Base-by-base conservation (phyloP, 2,888 invertebrate species). In the Sylvicola cinctus region DNA sequence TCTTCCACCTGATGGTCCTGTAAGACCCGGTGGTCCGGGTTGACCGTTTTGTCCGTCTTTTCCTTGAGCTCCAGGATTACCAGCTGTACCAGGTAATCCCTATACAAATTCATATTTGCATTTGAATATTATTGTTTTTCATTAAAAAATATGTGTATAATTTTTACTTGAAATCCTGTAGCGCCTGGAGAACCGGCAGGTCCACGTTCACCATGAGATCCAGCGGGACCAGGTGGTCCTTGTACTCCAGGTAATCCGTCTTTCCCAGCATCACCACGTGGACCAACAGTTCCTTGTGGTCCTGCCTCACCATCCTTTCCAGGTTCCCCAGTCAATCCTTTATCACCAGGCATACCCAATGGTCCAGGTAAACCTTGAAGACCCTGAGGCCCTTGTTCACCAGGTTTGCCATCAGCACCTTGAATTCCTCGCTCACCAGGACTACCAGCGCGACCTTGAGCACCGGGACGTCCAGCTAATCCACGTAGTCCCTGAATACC, bases 381-480 rank as follows among this genome's bases (percentile, higher is more conserved):
- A 12, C 87, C 87, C 49, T 74, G 74, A 11, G 69, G 61, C 29
- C 87, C 87, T 46, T 74, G 74, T 47, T 83, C 84, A 16, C 88
- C 88, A 13, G 79, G 69, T 49, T 78, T 77, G 5, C 87, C 87
- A 55, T 87, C 85, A 36, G 79, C 76, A 8, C 87, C 87, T 31
- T 75, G 70, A 46, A 74, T 61, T 30, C 79, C 79, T 39, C 77
- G 62, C 48, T 78, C 77, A 16, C 79, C 79, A 29, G 70, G 63
- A 35, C 66, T 65, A 4, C 79, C 79, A 7, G 68, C 54, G 54
- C 75, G 75, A 0, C 80, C 80, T 7, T 69, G 56, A 5, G 70
- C 58, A 16, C 83, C 84, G 11, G 74, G 65, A 40, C 77, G 63
- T 20, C 84, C 84, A 13, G 66, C 61, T 25, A 65, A 52, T 16